Percentiles rank a stretch among this genome's conserved stretches.
Conservation (phyloP, 2,888 invertebrate species). For the Calameuta pallipes region DNA sequence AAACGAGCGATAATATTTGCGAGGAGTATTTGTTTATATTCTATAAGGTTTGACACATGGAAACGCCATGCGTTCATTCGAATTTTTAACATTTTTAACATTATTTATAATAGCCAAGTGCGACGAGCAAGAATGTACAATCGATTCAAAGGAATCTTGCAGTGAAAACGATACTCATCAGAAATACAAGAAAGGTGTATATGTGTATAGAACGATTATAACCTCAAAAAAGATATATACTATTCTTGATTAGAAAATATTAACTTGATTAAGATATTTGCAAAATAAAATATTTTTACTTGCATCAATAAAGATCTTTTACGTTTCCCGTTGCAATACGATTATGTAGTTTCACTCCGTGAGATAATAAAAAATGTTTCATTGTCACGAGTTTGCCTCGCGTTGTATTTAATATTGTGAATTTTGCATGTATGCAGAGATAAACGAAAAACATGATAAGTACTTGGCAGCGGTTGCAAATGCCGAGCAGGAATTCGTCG, state of each 20-base stretch:
- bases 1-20: no score
- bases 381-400: not conserved
- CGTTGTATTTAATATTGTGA: not conserved
- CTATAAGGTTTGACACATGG: not conserved
- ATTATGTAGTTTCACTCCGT: not conserved
- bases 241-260: not conserved
- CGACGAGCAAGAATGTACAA: conserved; percentile 34
- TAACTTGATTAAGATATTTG: not conserved
- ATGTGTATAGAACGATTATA: conserved; percentile 20
- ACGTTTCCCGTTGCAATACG: not conserved
- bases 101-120: not conserved
- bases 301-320: not conserved
- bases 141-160: conserved; percentile 25
- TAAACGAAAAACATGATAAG: conserved; percentile 66
- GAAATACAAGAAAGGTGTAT: conserved; percentile 31
- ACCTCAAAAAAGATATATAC: not conserved
- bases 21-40: not conserved
- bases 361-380: not conserved
- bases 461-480: conserved; percentile 67
- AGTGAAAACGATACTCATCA: conserved; percentile 8
- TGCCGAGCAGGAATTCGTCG: conserved; percentile 68
- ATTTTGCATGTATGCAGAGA: conserved; percentile 62
- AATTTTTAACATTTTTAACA: not conserved
- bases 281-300: conserved; percentile 3
- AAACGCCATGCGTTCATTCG: not conserved